Base-by-base conservation (phyloP, 2,113 vertebrate species). In the Noturus placidus region DNA sequence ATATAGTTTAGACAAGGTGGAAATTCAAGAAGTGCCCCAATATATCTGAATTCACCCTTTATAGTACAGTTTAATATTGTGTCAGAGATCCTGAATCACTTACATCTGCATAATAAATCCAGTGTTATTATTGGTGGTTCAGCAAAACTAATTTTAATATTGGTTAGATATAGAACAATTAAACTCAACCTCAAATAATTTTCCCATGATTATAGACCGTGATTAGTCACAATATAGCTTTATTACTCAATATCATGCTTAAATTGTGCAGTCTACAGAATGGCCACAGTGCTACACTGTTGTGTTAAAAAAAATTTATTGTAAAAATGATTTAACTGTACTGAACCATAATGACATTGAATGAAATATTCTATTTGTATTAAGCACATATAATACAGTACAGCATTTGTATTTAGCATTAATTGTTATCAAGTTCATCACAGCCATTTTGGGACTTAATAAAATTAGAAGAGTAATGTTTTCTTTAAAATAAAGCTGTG, bases 261-360 rank as follows among this genome's bases (percentile, higher is more conserved):
- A 57, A 70, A 17, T 63, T 14, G 2, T 83, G 79, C 56, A 85
- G 46, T 88, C 76, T 63, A 78, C 52, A 52, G 17, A 89, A 81
- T 38, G 81, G 4, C 87, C 89, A 90, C 89, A 63, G 69, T 13
- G 83, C 35, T 56, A 79, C 77, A 79, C 89, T 87, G n/a, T 84
- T 84, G 33, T 38, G 59, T 65, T 38, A 20, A 20, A 46, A 46
- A 46, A 46, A 4, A 5, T 42, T 42, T 46, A 46, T 46, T 46
- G 42, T 46, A 46, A 46, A 46, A 46, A 46, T 46, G 42, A 7
- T 46, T 46, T 46, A 22, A 13, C 0, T 14, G 8, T 35, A 10
- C 8, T 74, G 19, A 74, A 42, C 8, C 35, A 74, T 42, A 10
- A 2, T 74, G 19, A 74, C 35, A 74, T 42, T 35, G 33, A 76